A percentile compares a stretch with the other conserved stretches of the same genome.
These are phyloP conservation scores for Vimba vimba DNA, from an alignment of 2,113 vertebrate species.

Conservation along the genomic window DNA sequence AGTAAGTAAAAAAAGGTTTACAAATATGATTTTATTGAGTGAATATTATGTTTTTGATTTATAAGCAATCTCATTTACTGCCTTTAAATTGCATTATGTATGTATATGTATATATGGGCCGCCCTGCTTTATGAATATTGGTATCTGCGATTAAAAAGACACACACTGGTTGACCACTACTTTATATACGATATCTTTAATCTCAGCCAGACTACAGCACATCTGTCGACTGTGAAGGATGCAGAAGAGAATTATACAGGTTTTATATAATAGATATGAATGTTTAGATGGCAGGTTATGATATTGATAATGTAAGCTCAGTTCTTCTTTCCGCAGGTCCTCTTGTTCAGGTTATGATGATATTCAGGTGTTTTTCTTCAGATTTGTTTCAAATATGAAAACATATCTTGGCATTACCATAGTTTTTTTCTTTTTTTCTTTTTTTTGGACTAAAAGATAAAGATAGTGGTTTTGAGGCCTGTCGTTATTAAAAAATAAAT, in stretches of 20 bases:
- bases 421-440: too few relatives aligned
- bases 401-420: too few relatives aligned
- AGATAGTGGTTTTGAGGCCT: too few relatives aligned
- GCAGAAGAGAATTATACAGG: background rate
- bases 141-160: background rate
- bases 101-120: background rate
- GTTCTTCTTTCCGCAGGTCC: background rate
- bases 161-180: background rate
- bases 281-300: background rate
- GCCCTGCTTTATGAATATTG: background rate
- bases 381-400: background rate
- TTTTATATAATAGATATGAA: background rate
- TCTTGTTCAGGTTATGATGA: background rate
- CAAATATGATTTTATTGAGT: background rate
- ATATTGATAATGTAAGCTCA: background rate
- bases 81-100: background rate
- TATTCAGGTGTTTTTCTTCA: constrained; percentile 3
- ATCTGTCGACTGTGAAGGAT: background rate
- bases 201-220: background rate
- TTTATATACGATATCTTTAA: background rate
- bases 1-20: background rate
- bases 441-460: too few relatives aligned
- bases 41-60: background rate
- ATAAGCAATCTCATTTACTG: background rate
- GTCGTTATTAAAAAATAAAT: too few relatives aligned